These are phyloP conservation scores for Ochotona princeps DNA, from an alignment of 2,113 vertebrate species.

Conservation along the genomic window DNA sequence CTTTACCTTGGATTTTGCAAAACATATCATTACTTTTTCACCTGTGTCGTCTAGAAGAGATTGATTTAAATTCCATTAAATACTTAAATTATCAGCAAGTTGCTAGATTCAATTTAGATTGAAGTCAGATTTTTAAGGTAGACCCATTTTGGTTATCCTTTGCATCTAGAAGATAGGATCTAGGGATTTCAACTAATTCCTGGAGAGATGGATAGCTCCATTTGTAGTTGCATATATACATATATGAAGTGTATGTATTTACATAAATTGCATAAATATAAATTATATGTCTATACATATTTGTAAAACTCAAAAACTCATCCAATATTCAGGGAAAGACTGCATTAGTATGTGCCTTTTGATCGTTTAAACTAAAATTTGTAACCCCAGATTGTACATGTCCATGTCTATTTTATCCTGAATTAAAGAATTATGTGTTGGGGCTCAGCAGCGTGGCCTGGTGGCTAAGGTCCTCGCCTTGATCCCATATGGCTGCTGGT, in stretches of 20 bases:
- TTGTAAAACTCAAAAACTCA: not conserved
- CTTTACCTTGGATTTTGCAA: not conserved
- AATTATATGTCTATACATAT: too few relatives aligned
- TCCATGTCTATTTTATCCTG: not conserved
- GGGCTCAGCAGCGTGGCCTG: too few relatives aligned
- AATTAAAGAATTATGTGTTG: not conserved
- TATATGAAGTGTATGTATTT: too few relatives aligned
- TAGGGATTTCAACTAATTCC: not conserved
- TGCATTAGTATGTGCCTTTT: not conserved
- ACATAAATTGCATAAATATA: too few relatives aligned
- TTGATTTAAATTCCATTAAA: not conserved
- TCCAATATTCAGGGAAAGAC: not conserved
- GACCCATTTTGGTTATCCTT: not conserved
- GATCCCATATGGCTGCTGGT: too few relatives aligned
- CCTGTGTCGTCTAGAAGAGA: not conserved
- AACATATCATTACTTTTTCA: not conserved
- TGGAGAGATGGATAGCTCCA: not conserved
- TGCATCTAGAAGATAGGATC: not conserved
- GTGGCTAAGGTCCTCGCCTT: too few relatives aligned
- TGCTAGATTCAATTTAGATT: not conserved
- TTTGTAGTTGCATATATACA: not conserved
- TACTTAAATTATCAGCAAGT: not conserved
- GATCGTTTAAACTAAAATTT: conserved; percentile 9
- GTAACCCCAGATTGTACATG: not conserved
- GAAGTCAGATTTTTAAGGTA: not conserved